Evolutionary conservation across 2,113 vertebrate genomes (phyloP).

Genomic region (Ancistrus triradiatus): DNA sequence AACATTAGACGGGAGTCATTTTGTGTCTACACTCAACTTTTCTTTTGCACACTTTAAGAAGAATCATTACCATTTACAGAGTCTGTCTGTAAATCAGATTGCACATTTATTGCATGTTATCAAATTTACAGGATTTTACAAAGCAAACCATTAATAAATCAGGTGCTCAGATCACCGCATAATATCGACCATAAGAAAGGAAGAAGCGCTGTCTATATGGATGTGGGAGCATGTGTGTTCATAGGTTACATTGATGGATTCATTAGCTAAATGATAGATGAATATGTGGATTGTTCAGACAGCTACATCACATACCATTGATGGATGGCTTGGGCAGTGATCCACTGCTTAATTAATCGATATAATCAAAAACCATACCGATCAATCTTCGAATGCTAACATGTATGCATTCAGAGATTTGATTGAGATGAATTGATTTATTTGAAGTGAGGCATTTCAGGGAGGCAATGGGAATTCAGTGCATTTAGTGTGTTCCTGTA

Average conservation of each 20-base stretch:
- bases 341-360: slow-evolving; percentile 40
- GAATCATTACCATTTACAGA: too few species aligned
- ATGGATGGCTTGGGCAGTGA: slow-evolving; percentile 28
- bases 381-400: slow-evolving; percentile 31
- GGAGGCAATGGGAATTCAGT: neutral
- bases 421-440: slow-evolving; percentile 35
- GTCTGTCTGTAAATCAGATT: too few species aligned
- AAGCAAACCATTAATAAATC: neutral
- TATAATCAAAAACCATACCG: slow-evolving; percentile 23
- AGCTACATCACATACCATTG: slow-evolving; percentile 14
- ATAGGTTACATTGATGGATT: slow-evolving; percentile 26
- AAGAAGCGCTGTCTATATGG: neutral
- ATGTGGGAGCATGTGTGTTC: slow-evolving; percentile 3
- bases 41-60: too few species aligned
- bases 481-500: slow-evolving; percentile 18
- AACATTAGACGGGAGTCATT: too few species aligned
- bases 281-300: slow-evolving; percentile 30
- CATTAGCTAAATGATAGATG: slow-evolving; percentile 33
- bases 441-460: slow-evolving; percentile 27
- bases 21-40: too few species aligned
- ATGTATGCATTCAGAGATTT: slow-evolving; percentile 28
- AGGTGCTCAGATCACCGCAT: neutral
- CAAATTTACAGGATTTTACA: neutral
- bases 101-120: too few species aligned
- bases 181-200: neutral